Evolutionary conservation across 2,888 invertebrate species (phyloP).

Genomic region (Odontothrips loti): DNA sequence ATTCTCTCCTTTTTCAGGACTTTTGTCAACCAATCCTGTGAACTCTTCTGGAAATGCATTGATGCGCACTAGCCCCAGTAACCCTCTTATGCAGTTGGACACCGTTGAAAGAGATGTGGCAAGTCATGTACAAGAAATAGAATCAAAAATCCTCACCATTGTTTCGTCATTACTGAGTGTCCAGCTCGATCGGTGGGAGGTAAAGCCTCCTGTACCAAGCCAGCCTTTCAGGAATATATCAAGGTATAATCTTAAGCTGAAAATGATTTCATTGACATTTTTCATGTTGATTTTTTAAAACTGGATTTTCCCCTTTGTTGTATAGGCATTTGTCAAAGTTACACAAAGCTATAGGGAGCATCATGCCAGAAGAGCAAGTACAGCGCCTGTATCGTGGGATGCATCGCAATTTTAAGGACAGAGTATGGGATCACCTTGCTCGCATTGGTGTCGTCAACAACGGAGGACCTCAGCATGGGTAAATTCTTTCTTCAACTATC

Average conservation of each 20-base stretch:
- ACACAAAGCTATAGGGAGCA: slow-evolving; percentile 83
- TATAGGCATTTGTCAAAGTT: slow-evolving; percentile 76
- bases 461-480: slow-evolving; percentile 94
- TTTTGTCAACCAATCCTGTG: neutral
- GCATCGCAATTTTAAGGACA: slow-evolving; percentile 80
- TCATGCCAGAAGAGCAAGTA: slow-evolving; percentile 60
- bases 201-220: slow-evolving; percentile 91
- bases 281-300: slow-evolving; percentile 41
- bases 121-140: slow-evolving; percentile 88
- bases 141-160: slow-evolving; percentile 84
- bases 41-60: neutral
- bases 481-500: slow-evolving; percentile 36
- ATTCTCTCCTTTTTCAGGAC: neutral
- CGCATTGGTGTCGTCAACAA: slow-evolving; percentile 88
- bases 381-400: slow-evolving; percentile 69
- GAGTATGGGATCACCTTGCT: slow-evolving; percentile 74
- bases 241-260: slow-evolving; percentile 46
- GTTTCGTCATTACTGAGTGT: slow-evolving; percentile 78
- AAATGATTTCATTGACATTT: slow-evolving; percentile 35
- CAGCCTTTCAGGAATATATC: slow-evolving; percentile 82
- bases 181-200: slow-evolving; percentile 85
- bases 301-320: slow-evolving; percentile 44
- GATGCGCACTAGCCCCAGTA: neutral
- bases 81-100: slow-evolving; percentile 49
- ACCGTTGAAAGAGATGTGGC: slow-evolving; percentile 72